phyloP scores from a whole-genome alignment of 2,113 vertebrate genomes.

The Furnarius figulus region DNA sequence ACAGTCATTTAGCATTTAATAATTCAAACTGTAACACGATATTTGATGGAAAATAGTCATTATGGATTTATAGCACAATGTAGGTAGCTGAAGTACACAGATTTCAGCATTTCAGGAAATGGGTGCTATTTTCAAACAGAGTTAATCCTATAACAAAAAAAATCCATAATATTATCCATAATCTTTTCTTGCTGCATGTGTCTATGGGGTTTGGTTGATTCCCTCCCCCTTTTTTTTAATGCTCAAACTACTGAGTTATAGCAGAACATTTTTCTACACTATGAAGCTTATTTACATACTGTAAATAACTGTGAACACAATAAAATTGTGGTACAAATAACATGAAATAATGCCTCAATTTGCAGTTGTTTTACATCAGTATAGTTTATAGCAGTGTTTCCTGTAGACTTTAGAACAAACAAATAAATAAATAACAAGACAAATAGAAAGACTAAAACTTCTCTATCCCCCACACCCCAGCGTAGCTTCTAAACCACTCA shows the following conservation, averaged over 20 bases:
- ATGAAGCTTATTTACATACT: constrained; percentile 66
- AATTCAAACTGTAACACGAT: constrained; percentile 42
- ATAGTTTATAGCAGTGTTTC: constrained; percentile 59
- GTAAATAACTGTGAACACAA: constrained; percentile 65
- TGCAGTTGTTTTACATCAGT: constrained; percentile 58
- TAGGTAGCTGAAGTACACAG: constrained; percentile 50
- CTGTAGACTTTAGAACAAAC: not conserved
- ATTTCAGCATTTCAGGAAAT: constrained; percentile 45
- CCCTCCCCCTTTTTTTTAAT: not conserved
- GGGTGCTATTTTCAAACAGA: constrained; percentile 48
- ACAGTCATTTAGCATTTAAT: constrained; percentile 33
- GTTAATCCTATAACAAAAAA: constrained; percentile 45
- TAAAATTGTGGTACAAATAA: constrained; percentile 69
- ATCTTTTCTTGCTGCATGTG: not conserved
- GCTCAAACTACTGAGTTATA: constrained; percentile 55
- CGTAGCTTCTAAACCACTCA: not conserved
- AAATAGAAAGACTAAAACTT: not conserved
- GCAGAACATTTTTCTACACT: constrained; percentile 47
- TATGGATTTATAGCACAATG: constrained; percentile 53
- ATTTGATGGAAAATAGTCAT: constrained; percentile 49
- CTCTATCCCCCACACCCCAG: not conserved
- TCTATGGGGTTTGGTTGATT: not conserved
- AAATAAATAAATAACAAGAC: constrained; percentile 29
- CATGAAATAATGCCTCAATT: constrained; percentile 64
- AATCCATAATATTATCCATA: constrained; percentile 14